phyloP scores from a whole-genome alignment of 2,888 invertebrate species.

The Anagyrus pseudococci region DNA sequence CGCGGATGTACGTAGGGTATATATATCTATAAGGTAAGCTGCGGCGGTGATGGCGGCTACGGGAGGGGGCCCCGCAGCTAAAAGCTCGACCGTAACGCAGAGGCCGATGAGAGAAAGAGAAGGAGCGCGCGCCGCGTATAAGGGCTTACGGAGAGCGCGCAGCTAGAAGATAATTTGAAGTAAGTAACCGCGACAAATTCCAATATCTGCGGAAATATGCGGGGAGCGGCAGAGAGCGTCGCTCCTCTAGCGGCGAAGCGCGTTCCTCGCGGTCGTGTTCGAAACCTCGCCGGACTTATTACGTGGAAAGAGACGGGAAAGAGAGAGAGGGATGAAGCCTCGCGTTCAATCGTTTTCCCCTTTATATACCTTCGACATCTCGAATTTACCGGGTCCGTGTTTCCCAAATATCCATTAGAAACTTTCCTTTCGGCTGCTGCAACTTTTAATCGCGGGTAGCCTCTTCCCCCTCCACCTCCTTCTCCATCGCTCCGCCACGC shows the following conservation, averaged over 20 bases:
- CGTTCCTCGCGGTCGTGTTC: constrained; percentile 56
- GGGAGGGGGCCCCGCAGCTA: background rate
- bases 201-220: constrained; percentile 61
- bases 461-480: background rate
- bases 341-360: constrained; percentile 43
- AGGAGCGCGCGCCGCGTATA: no score
- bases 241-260: constrained; percentile 43
- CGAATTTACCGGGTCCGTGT: constrained; percentile 27
- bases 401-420: constrained; percentile 27
- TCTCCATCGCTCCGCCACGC: background rate
- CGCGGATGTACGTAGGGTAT: constrained; percentile 25
- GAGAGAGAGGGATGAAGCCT: no score
- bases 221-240: constrained; percentile 29
- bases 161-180: constrained; percentile 59
- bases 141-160: no score
- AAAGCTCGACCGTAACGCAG: constrained; percentile 39
- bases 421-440: constrained; percentile 20
- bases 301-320: constrained; percentile 44
- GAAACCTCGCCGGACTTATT: constrained; percentile 55
- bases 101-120: constrained; percentile 40
- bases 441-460: constrained; percentile 21
- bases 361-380: constrained; percentile 30
- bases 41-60: background rate
- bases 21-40: no score
- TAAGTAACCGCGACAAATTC: constrained; percentile 61